Percentiles rank a stretch among this genome's conserved stretches.
phyloP scores from a whole-genome alignment of 2,797 vertebrate species.

The Acridotheres tristis region DNA sequence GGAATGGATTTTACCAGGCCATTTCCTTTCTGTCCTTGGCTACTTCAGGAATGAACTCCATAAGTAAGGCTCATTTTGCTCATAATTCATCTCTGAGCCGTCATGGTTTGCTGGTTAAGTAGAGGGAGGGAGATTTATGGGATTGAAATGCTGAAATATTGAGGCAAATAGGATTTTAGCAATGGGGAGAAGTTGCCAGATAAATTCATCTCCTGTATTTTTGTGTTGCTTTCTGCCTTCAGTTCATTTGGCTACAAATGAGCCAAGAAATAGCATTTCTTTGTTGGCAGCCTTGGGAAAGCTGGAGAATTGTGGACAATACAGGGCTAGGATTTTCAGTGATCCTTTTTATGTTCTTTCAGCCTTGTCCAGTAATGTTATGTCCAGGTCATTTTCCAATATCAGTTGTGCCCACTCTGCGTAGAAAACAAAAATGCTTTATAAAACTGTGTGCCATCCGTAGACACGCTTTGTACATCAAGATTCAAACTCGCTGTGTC shows the following conservation, averaged over 20 bases:
- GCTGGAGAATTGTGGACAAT: not conserved
- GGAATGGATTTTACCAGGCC: not conserved
- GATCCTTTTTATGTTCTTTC: not conserved
- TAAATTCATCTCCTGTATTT: conserved; percentile 12
- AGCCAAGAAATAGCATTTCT: conserved; percentile 4
- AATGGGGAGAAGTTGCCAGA: not conserved
- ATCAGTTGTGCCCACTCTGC: not conserved
- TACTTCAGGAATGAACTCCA: not conserved
- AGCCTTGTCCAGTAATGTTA: not conserved
- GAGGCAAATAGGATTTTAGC: conserved; percentile 56
- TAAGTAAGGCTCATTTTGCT: conserved; percentile 19
- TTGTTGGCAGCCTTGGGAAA: not conserved
- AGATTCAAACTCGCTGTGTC: not conserved
- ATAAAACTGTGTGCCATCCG: rapidly evolving
- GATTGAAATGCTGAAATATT: conserved; percentile 49
- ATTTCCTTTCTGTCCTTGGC: not conserved
- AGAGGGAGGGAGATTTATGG: conserved; percentile 49
- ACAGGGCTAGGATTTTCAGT: not conserved
- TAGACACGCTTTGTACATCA: rapidly evolving
- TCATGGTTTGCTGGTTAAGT: conserved; percentile 59
- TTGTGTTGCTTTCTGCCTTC: not conserved
- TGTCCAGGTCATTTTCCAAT: rapidly evolving
- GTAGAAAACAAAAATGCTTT: not conserved
- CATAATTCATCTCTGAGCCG: conserved; percentile 31
- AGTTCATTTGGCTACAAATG: conserved; percentile 13